Percentiles rank a stretch among this genome's conserved stretches.
Conservation (phyloP, 2,113 vertebrate species). For the Chaetodon trifascialis region DNA sequence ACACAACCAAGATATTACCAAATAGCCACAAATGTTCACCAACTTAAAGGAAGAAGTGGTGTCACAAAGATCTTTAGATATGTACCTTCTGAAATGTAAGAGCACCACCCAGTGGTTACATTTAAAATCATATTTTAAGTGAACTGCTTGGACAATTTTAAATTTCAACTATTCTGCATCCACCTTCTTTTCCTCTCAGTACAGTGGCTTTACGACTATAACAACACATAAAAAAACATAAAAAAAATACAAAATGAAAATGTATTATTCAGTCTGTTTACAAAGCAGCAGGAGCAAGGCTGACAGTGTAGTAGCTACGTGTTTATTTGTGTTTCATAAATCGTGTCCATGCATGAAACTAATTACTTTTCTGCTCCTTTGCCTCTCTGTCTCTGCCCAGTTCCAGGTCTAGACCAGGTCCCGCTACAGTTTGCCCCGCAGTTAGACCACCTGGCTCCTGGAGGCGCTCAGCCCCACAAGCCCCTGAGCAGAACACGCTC, state of each 20-base stretch:
- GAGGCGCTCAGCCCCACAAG: slow-evolving; percentile 87
- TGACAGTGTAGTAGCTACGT: background rate
- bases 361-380: background rate
- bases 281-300: background rate
- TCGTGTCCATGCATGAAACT: background rate
- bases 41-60: background rate
- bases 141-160: background rate
- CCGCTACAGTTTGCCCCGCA: slow-evolving; percentile 88
- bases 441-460: slow-evolving; percentile 82
- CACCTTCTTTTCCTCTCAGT: background rate
- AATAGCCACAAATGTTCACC: background rate
- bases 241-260: background rate
- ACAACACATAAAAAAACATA: background rate
- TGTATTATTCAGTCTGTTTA: background rate
- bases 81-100: slow-evolving; percentile 13
- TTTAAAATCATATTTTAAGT: background rate
- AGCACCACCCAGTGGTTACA: slow-evolving; percentile 66
- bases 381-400: slow-evolving; percentile 48
- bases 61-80: background rate
- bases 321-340: background rate
- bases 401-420: slow-evolving; percentile 88
- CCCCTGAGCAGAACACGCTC: slow-evolving; percentile 94
- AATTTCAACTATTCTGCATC: background rate
- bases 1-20: background rate
- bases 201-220: background rate